A percentile compares a stretch with the other conserved stretches of the same genome.
Conservation (phyloP, 2,113 vertebrate species). For the Rhinogobius similis region DNA sequence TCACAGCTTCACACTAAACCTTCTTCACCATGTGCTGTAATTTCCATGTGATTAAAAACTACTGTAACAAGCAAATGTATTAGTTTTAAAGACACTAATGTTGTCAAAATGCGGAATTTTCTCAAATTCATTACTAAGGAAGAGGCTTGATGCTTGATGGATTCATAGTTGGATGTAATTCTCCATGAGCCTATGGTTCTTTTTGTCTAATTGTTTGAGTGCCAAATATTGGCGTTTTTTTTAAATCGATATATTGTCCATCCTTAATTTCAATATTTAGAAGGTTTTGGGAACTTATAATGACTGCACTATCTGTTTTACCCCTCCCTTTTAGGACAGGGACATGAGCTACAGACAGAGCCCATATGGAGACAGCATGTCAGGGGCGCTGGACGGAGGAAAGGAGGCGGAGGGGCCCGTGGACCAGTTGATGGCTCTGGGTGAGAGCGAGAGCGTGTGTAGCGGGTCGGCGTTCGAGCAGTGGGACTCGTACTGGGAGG, state of each 20-base stretch:
- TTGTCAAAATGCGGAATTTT: neutral
- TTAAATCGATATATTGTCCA: too few species aligned
- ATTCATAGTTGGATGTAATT: neutral
- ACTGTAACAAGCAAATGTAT: constrained; percentile 3
- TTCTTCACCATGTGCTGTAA: constrained; percentile 22
- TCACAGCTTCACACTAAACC: constrained; percentile 6
- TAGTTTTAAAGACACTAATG: neutral
- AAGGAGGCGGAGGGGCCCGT: constrained; percentile 88
- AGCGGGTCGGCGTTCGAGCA: constrained; percentile 93
- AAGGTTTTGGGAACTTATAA: too few species aligned
- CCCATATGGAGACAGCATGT: constrained; percentile 86
- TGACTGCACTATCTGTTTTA: neutral
- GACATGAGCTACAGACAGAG: constrained; percentile 94
- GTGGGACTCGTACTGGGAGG: constrained; percentile 99
- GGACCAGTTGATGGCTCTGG: constrained; percentile 87
- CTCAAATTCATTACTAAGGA: neutral
- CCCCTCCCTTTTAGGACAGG: constrained; percentile 81
- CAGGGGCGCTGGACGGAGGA: constrained; percentile 84
- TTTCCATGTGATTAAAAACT: constrained; percentile 34
- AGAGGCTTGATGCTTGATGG: neutral
- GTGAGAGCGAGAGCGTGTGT: constrained; percentile 85
- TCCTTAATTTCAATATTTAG: too few species aligned
- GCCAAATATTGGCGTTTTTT: too few species aligned
- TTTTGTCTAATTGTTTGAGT: constrained; percentile 40
- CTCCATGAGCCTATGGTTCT: neutral